phyloP scores from a whole-genome alignment of 2,888 invertebrate species.

The Ormyrus nitidulus region DNA sequence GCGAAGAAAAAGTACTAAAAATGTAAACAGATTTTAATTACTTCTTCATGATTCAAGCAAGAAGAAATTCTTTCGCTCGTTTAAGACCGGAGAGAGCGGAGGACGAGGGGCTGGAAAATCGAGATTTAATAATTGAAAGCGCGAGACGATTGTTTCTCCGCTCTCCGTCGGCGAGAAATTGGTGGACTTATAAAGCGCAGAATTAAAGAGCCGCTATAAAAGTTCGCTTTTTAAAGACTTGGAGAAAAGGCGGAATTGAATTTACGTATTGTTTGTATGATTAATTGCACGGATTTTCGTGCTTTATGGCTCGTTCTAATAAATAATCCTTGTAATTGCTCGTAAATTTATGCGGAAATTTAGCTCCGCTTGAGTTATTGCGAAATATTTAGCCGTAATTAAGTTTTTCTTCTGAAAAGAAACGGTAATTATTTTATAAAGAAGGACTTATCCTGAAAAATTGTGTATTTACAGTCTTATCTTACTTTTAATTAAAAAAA shows the following conservation, averaged over 20 bases:
- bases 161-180: neutral
- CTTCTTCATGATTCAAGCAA: slow-evolving; percentile 20
- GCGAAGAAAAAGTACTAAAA: slow-evolving; percentile 34
- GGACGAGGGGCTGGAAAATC: slow-evolving; percentile 33
- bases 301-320: too few species aligned
- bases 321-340: too few species aligned
- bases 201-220: slow-evolving; percentile 26
- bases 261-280: too few species aligned
- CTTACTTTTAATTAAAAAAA: neutral
- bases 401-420: too few species aligned
- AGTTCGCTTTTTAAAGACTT: neutral
- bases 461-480: too few species aligned
- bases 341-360: too few species aligned
- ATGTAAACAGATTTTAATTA: slow-evolving; percentile 55
- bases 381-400: too few species aligned
- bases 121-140: slow-evolving; percentile 47
- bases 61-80: slow-evolving; percentile 38
- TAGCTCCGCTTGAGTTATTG: too few species aligned
- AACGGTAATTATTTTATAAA: too few species aligned
- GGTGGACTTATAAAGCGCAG: slow-evolving; percentile 6
- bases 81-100: slow-evolving; percentile 8
- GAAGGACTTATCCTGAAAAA: too few species aligned
- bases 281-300: too few species aligned
- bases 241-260: too few species aligned
- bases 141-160: neutral